These are phyloP conservation scores for Glyphotaelius pellucidus DNA, from an alignment of 2,888 invertebrate species.

Conservation along the genomic window DNA sequence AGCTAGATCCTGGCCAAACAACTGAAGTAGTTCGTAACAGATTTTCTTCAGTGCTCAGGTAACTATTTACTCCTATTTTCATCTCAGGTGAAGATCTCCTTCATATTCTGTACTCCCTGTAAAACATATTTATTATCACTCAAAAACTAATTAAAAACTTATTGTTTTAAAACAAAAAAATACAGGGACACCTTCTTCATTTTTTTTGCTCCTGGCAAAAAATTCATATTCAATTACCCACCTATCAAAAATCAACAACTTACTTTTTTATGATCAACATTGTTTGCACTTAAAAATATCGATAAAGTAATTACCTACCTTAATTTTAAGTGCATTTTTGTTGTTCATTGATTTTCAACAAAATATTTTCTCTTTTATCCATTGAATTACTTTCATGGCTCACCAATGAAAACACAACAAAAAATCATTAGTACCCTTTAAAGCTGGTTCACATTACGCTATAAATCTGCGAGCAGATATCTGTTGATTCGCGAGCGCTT, in stretches of 20 bases:
- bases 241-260: too few relatives aligned
- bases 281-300: neutral
- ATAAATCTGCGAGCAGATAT: too few relatives aligned
- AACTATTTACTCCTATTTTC: slow-evolving; percentile 48
- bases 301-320: neutral
- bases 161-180: too few relatives aligned
- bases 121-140: neutral
- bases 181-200: too few relatives aligned
- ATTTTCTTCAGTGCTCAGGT: slow-evolving; percentile 75
- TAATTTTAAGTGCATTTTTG: neutral
- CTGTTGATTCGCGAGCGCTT: too few relatives aligned
- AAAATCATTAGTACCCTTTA: too few relatives aligned
- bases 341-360: neutral
- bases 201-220: too few relatives aligned
- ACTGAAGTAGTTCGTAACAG: slow-evolving; percentile 78
- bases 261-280: too few relatives aligned
- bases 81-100: slow-evolving; percentile 57
- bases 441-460: too few relatives aligned
- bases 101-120: neutral
- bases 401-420: too few relatives aligned
- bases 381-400: neutral
- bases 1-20: slow-evolving; percentile 46
- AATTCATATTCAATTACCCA: too few relatives aligned
- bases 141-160: too few relatives aligned
- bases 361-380: neutral